Conservation (phyloP, 1,140 invertebrate genomes). For the Trachymyrmex septentrionalis region DNA sequence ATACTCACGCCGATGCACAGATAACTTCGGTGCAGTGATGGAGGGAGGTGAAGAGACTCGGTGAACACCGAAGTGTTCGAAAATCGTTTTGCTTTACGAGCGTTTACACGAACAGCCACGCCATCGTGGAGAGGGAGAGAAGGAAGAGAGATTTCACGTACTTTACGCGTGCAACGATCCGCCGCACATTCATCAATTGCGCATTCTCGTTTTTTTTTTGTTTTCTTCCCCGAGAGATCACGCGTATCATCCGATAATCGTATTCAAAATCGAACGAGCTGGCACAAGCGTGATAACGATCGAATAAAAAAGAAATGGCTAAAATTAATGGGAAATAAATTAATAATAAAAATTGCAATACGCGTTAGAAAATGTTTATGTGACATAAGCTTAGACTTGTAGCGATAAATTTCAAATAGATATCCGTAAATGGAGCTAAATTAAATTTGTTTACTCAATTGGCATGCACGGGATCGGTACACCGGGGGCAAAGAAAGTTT, state of each 20-base stretch:
- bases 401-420: conserved; percentile 4
- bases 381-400: neutral
- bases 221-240: neutral
- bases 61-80: conserved; percentile 76
- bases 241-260: neutral
- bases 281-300: neutral
- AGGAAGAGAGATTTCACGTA: conserved; percentile 30
- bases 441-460: conserved; percentile 62
- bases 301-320: too few species aligned
- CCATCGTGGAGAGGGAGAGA: conserved; percentile 7
- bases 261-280: neutral
- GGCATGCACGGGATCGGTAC: conserved; percentile 48
- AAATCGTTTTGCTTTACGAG: conserved; percentile 78
- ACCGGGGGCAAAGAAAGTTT: conserved; percentile 53
- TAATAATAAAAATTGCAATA: neutral
- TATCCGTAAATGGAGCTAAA: conserved; percentile 38
- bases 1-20: conserved; percentile 78
- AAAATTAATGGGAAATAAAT: neutral
- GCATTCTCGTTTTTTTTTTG: neutral
- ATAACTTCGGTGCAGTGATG: conserved; percentile 67
- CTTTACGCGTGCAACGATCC: conserved; percentile 27
- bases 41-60: conserved; percentile 61
- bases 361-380: neutral
- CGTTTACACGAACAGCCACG: conserved; percentile 66
- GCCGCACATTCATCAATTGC: neutral